These are phyloP conservation scores for Antrozous pallidus DNA, from an alignment of 2,797 vertebrate species.

Conservation along the genomic window DNA sequence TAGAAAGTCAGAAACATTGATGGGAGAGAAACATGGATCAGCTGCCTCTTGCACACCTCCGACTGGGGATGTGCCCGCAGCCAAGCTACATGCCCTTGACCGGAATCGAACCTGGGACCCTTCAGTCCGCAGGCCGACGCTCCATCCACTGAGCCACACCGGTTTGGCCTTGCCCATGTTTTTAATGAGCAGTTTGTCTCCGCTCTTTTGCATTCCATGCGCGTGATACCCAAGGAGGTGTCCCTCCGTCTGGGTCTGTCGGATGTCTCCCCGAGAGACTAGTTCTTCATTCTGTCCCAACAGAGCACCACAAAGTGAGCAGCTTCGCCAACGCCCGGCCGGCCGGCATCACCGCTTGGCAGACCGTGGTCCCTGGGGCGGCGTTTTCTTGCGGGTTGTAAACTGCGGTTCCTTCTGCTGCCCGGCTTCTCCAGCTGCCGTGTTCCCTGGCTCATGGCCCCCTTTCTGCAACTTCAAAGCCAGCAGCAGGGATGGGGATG, in stretches of 20 bases:
- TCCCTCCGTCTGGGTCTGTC: not conserved
- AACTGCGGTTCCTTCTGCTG: rapidly evolving
- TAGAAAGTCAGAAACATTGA: no score
- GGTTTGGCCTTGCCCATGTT: no score
- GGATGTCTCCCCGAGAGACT: not conserved
- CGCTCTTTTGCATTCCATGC: not conserved
- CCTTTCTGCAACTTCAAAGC: not conserved
- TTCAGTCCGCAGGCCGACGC: no score
- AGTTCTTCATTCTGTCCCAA: not conserved
- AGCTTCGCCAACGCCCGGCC: not conserved
- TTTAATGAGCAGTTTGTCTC: not conserved
- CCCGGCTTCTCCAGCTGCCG: not conserved
- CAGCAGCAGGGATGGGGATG: rapidly evolving
- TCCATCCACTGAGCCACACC: no score
- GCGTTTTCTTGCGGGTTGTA: not conserved
- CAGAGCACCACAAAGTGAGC: no score
- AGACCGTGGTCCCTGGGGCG: not conserved
- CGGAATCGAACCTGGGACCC: no score
- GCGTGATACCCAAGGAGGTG: not conserved
- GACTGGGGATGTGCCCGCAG: no score
- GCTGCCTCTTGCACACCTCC: no score
- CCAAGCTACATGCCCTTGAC: no score
- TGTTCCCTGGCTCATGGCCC: not conserved
- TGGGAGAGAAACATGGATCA: no score
- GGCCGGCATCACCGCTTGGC: not conserved